A percentile compares a stretch with the other conserved stretches of the same genome.
Conservation (phyloP, 1,140 invertebrate genomes). For the Argopecten irradians region DNA sequence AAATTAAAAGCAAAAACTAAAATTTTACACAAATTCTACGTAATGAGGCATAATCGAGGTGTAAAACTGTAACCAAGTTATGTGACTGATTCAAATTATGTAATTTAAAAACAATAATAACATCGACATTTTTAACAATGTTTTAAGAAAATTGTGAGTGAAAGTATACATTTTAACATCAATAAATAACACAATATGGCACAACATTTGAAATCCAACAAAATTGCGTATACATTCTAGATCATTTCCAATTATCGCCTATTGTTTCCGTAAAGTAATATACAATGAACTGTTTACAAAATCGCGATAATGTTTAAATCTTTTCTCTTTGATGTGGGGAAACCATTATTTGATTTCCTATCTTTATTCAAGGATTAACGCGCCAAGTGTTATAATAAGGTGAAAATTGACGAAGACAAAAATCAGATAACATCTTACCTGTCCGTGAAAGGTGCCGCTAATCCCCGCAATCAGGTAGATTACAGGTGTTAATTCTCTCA, state of each 20-base stretch:
- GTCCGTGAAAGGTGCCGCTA: constrained; percentile 4
- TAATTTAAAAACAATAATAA: too few species aligned
- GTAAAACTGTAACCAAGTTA: too few species aligned
- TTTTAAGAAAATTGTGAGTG: too few species aligned
- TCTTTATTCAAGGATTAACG: neutral
- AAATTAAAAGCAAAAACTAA: too few species aligned
- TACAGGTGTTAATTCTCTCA: neutral
- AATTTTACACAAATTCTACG: too few species aligned
- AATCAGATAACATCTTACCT: neutral
- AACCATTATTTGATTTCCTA: neutral
- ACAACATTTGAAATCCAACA: too few species aligned
- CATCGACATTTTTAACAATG: too few species aligned
- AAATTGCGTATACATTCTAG: neutral
- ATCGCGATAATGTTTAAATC: neutral
- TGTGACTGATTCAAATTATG: too few species aligned
- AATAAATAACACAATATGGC: too few species aligned
- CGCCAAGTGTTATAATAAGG: neutral
- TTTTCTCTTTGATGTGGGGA: neutral
- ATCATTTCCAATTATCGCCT: neutral
- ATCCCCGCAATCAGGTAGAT: neutral
- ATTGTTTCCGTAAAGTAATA: neutral
- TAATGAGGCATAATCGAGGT: too few species aligned
- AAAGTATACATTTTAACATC: too few species aligned
- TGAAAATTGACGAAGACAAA: constrained; percentile 10
- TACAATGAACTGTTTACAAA: neutral